These are phyloP conservation scores for Paracentrotus lividus DNA, from an alignment of 53 echinoderm and acorn worm genomes.

Conservation along the genomic window DNA sequence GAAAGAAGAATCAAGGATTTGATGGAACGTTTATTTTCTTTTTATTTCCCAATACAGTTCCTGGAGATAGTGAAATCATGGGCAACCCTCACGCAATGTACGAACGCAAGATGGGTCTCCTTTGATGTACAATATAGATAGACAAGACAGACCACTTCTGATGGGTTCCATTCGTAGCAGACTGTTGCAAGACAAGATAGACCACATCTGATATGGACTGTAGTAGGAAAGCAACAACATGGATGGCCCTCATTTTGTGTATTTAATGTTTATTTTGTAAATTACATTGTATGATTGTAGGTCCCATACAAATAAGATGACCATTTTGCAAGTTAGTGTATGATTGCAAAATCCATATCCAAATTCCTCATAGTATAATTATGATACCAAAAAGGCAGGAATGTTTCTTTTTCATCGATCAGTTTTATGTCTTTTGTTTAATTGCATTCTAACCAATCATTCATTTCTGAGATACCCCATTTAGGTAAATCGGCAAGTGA, in stretches of 20 bases:
- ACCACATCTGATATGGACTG: neutral
- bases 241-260: neutral
- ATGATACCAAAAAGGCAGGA: neutral
- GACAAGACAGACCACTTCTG: neutral
- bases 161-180: slow-evolving; percentile 77
- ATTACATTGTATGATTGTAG: slow-evolving; percentile 22
- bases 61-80: slow-evolving; percentile 88
- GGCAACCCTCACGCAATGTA: slow-evolving; percentile 90
- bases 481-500: no score
- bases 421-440: neutral
- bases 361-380: neutral
- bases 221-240: slow-evolving; percentile 7
- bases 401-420: neutral
- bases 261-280: slow-evolving; percentile 49
- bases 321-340: neutral
- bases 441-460: neutral
- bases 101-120: slow-evolving; percentile 85
- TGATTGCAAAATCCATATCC: neutral
- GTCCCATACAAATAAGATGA: neutral
- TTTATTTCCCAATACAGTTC: slow-evolving; percentile 76
- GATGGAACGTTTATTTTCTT: neutral
- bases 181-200: slow-evolving; percentile 7
- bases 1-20: neutral
- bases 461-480: no score
- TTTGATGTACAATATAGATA: slow-evolving; percentile 64